Evolutionary conservation across 2,888 invertebrate genomes (phyloP).

Genomic region (Drosophila colorata): DNA sequence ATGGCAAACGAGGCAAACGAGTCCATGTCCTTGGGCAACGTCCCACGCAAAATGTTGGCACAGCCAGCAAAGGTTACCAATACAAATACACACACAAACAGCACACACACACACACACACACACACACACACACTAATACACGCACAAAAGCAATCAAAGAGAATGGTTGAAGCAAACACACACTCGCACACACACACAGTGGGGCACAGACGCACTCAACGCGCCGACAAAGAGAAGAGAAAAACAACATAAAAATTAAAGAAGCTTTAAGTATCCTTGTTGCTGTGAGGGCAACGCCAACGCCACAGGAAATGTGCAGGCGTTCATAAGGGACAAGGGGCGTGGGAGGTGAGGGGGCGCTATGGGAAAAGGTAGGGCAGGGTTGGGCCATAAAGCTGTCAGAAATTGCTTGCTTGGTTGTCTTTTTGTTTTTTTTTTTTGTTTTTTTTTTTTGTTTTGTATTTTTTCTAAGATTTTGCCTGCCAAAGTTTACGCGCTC

Average conservation of each 20-base stretch:
- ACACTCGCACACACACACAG: slow-evolving; percentile 25
- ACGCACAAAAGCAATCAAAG: slow-evolving; percentile 49
- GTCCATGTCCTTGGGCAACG: slow-evolving; percentile 81
- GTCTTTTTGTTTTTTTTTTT: slow-evolving; percentile 37
- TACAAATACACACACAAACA: slow-evolving; percentile 38
- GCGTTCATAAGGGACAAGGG: neutral
- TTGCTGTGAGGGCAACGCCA: slow-evolving; percentile 57
- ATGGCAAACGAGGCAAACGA: slow-evolving; percentile 61
- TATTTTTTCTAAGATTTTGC: slow-evolving; percentile 62
- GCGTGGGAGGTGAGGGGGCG: neutral
- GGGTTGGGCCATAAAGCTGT: slow-evolving; percentile 14
- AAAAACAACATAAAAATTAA: slow-evolving; percentile 80
- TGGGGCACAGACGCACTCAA: slow-evolving; percentile 49
- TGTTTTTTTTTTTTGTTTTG: slow-evolving; percentile 10
- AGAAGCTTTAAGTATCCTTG: slow-evolving; percentile 81
- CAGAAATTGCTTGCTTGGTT: slow-evolving; percentile 52
- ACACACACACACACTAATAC: slow-evolving; percentile 13
- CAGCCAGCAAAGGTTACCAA: slow-evolving; percentile 72
- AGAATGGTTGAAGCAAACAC: slow-evolving; percentile 41
- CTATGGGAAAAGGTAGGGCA: neutral
- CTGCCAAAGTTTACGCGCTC: slow-evolving; percentile 65
- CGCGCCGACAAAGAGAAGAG: slow-evolving; percentile 71
- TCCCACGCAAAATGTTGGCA: slow-evolving; percentile 77
- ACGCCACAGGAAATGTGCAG: slow-evolving; percentile 51
- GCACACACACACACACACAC: slow-evolving; percentile 10